Evolutionary conservation across 1,140 invertebrate genomes (phyloP).

Genomic region (Ladona fulva): DNA sequence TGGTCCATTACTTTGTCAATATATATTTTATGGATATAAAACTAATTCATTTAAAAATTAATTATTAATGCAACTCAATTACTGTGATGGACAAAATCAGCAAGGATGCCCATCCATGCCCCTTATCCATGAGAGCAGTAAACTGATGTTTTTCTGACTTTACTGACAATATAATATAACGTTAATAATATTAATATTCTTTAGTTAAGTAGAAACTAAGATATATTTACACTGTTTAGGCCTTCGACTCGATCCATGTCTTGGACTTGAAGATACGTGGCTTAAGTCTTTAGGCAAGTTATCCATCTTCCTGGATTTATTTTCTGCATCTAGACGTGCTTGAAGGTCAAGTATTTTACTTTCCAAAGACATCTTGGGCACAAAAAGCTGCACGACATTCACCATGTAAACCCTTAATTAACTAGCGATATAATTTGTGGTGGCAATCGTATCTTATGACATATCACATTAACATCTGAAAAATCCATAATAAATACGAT

Average conservation of each 20-base stretch:
- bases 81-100: too few relatives aligned
- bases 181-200: too few relatives aligned
- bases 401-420: background rate
- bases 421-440: background rate
- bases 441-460: background rate
- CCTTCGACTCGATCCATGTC: constrained; percentile 17
- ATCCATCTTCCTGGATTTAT: constrained; percentile 18
- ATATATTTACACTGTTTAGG: constrained; percentile 21
- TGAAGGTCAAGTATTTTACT: constrained; percentile 22
- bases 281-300: constrained; percentile 18
- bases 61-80: too few relatives aligned
- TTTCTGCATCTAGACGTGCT: constrained; percentile 19
- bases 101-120: too few relatives aligned
- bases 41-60: too few relatives aligned
- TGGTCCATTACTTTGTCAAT: too few relatives aligned
- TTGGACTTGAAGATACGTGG: constrained; percentile 17
- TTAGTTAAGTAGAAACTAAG: background rate
- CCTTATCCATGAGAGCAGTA: too few relatives aligned
- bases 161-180: too few relatives aligned
- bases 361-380: constrained; percentile 21
- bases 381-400: background rate
- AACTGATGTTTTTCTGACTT: too few relatives aligned
- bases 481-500: background rate
- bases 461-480: background rate
- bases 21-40: too few relatives aligned